A percentile compares a stretch with the other conserved stretches of the same genome.
phyloP scores from a whole-genome alignment of 2,888 invertebrate genomes.

The Archaeoteleia sp. region DNA sequence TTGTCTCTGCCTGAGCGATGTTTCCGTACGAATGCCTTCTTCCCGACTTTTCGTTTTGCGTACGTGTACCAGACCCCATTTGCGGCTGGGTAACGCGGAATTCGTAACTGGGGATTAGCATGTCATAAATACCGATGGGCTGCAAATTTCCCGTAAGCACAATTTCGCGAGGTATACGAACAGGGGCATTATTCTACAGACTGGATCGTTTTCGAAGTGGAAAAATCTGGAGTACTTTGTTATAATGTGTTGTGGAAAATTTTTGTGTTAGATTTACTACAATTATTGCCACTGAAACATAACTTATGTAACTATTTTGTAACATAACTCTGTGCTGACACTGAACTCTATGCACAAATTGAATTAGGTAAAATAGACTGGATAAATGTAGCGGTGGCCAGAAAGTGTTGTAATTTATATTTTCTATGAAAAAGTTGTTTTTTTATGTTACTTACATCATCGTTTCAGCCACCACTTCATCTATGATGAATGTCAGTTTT shows the following conservation, averaged over 20 bases:
- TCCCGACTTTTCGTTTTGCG: constrained; percentile 54
- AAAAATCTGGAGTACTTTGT: not conserved
- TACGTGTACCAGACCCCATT: constrained; percentile 58
- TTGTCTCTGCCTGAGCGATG: constrained; percentile 48
- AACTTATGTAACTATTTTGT: too few species aligned
- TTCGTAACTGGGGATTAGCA: constrained; percentile 73
- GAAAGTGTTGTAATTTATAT: too few species aligned
- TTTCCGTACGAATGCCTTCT: constrained; percentile 62
- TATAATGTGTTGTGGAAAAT: too few species aligned
- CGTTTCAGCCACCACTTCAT: too few species aligned
- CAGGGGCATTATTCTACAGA: constrained; percentile 12
- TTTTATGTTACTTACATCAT: too few species aligned
- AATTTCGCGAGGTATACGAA: constrained; percentile 22
- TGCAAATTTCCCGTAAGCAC: constrained; percentile 33
- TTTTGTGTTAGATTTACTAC: too few species aligned
- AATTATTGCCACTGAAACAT: too few species aligned
- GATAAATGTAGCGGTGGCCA: too few species aligned
- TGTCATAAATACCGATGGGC: constrained; percentile 72
- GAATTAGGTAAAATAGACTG: not conserved
- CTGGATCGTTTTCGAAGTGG: constrained; percentile 17
- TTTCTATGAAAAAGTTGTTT: too few species aligned
- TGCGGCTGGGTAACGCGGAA: constrained; percentile 64
- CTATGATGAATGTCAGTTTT: not conserved
- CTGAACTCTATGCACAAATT: too few species aligned
- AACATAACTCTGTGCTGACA: too few species aligned